Evolutionary conservation across 2,113 vertebrate genomes (phyloP).

Genomic region (Fregata magnificens): DNA sequence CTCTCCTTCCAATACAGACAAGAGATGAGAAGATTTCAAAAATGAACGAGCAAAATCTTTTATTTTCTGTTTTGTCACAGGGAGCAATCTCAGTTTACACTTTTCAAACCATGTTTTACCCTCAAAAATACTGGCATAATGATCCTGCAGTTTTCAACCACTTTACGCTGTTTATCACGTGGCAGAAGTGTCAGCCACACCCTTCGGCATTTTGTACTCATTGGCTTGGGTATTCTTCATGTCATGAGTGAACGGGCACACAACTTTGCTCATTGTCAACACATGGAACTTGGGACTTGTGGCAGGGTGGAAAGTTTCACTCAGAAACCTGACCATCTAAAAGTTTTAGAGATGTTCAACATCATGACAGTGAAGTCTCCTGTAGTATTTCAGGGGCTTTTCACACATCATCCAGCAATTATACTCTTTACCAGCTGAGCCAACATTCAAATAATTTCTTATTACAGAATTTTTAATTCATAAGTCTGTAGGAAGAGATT

Average conservation of each 20-base stretch:
- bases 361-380: neutral
- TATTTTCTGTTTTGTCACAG: neutral
- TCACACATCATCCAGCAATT: neutral
- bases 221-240: neutral
- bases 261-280: neutral
- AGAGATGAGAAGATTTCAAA: neutral
- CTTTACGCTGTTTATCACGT: neutral
- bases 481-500: neutral
- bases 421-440: neutral
- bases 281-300: neutral
- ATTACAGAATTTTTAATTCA: neutral
- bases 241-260: fast-evolving
- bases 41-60: neutral
- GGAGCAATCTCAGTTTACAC: neutral
- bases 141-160: neutral
- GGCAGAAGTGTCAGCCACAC: neutral
- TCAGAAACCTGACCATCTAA: neutral
- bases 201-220: neutral
- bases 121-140: neutral
- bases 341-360: neutral
- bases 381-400: neutral
- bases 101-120: neutral
- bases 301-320: neutral
- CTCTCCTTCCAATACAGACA: neutral
- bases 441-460: neutral